phyloP scores from a whole-genome alignment of 1,140 invertebrate genomes.

The Phocides pigmalion region DNA sequence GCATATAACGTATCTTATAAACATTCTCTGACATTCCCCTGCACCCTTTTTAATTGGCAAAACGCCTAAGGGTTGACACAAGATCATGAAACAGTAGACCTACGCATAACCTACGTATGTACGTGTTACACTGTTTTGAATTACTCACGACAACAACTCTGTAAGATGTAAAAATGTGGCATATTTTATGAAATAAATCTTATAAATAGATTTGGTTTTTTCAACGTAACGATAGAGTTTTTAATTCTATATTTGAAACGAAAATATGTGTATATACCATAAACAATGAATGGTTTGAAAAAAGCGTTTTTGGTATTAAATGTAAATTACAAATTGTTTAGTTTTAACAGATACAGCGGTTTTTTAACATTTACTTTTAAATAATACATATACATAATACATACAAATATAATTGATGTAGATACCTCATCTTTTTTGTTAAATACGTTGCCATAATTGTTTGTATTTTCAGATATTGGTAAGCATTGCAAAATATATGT shows the following conservation, averaged over 20 bases:
- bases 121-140: neutral
- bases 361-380: too few species aligned
- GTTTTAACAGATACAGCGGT: too few species aligned
- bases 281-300: too few species aligned
- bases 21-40: neutral
- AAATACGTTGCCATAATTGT: neutral
- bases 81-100: conserved; percentile 7
- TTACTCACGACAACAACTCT: neutral
- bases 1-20: neutral
- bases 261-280: too few species aligned
- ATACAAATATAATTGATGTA: neutral
- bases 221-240: too few species aligned
- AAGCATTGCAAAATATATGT: too few species aligned
- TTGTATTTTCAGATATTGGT: neutral
- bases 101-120: neutral
- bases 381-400: too few species aligned
- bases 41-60: conserved; percentile 19
- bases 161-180: neutral
- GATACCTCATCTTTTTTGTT: conserved; percentile 1
- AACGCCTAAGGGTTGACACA: conserved; percentile 17
- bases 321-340: too few species aligned
- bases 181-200: too few species aligned
- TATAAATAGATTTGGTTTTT: too few species aligned
- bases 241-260: too few species aligned
- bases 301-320: too few species aligned